phyloP scores from a whole-genome alignment of 1,140 invertebrate species.

The Euwallacea fornicatus region DNA sequence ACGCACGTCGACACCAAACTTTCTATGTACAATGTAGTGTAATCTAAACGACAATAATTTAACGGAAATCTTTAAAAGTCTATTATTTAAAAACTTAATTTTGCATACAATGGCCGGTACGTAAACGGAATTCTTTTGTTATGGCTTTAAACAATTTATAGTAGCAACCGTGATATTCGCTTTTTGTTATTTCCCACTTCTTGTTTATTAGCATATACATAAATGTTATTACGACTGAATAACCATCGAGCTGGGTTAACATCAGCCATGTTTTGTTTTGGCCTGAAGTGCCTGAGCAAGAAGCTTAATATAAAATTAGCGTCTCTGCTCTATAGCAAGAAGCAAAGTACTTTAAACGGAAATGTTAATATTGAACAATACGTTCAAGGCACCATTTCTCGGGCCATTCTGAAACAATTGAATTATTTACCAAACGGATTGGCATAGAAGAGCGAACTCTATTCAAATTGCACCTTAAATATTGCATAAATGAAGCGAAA shows the following conservation, averaged over 20 bases:
- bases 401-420: constrained; percentile 53
- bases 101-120: constrained; percentile 21
- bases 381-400: constrained; percentile 49
- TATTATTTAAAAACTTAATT: constrained; percentile 26
- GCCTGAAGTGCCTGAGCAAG: not conserved
- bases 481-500: constrained; percentile 55
- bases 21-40: not conserved
- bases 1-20: not conserved
- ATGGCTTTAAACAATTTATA: constrained; percentile 15
- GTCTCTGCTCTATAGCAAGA: constrained; percentile 26
- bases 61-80: constrained; percentile 15
- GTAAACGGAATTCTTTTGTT: constrained; percentile 26
- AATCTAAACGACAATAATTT: constrained; percentile 6
- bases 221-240: not conserved
- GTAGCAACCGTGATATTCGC: constrained; percentile 19
- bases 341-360: constrained; percentile 47
- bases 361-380: constrained; percentile 53
- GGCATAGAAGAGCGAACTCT: constrained; percentile 54
- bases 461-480: constrained; percentile 56
- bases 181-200: constrained; percentile 16
- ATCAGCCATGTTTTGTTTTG: not conserved
- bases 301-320: constrained; percentile 46
- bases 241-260: not conserved
- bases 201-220: constrained; percentile 8
- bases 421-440: constrained; percentile 56